These are phyloP conservation scores for Pristionchus exspectatus DNA, from an alignment of 2,888 invertebrate genomes.

Conservation along the genomic window DNA sequence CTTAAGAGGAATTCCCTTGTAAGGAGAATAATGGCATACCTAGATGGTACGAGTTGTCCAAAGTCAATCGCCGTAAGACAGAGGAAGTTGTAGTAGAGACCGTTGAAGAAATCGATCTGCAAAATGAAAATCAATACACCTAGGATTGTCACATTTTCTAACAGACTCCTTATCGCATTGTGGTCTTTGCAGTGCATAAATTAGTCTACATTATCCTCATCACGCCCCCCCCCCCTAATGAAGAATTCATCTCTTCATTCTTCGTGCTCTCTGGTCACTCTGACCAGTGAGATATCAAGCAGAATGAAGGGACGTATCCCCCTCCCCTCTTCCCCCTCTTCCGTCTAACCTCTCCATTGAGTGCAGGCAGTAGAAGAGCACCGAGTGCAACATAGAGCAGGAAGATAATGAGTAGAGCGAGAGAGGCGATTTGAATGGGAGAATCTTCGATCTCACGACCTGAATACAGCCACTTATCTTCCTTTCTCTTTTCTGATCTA, in stretches of 20 bases:
- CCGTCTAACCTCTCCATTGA: constrained; percentile 75
- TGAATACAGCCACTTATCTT: not conserved
- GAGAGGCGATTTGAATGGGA: constrained; percentile 72
- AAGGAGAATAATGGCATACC: constrained; percentile 42
- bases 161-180: not conserved
- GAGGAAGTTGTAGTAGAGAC: constrained; percentile 77
- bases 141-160: not conserved
- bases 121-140: not conserved
- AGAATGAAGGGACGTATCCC: too few relatives aligned
- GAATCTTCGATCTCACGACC: constrained; percentile 59
- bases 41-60: constrained; percentile 75
- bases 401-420: constrained; percentile 73
- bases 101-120: constrained; percentile 76
- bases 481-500: not conserved
- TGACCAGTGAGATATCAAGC: not conserved
- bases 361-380: constrained; percentile 75
- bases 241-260: not conserved
- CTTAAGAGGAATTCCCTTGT: not conserved
- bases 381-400: constrained; percentile 76
- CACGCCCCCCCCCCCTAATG: not conserved
- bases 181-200: too few relatives aligned
- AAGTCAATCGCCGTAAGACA: constrained; percentile 78
- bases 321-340: not conserved
- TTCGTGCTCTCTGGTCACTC: not conserved
- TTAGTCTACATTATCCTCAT: not conserved